Evolutionary conservation across 2,797 vertebrate species (phyloP), one percentile per base, ranked within the genome.

Genomic region (Danio albolineatus): DNA sequence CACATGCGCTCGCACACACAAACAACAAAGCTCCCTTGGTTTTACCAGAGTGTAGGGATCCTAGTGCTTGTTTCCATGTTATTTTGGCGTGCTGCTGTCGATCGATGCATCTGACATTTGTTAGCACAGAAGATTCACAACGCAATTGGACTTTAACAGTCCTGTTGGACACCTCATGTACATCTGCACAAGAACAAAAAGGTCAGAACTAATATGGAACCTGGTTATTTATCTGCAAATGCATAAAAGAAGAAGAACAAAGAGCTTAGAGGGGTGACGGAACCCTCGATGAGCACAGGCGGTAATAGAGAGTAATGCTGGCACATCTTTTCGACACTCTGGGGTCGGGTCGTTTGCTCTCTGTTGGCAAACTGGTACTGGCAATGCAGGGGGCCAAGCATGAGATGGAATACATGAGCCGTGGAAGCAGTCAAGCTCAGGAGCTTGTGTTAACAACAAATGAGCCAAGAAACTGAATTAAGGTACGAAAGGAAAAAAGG

Each of bases 41-140:
- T 87, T 85, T 88, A 89, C 86, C 83, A 83, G 81, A 82, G 87
- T 85, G 82, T 21, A 65, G 85, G 84, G 89, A 90, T 84, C 87
- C 86, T 84, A 5, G 62, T 79, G 77, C 59, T 78, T 82, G 86
- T 86, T 59, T 76, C 85, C 85, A 84, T 92, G 91, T 92, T 93
- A 90, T 92, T 94, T 92, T 90, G 85, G 86, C 79, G 70, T 73
- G 87, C 86, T 89, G 91, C 81, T 86, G 88, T 83, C 89, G 91
- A 93, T 95, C 93, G 89, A 93, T 94, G 90, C 82, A 89, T 89
- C 82, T 90, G 90, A 91, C 91, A 91, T 93, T 92, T 94, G 91
- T 91, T 92, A 90, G 86, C 75, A 86, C 83, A 88, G 91, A 91
- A 92, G 90, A 93, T 92, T 91, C 89, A 91, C 90, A 90, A 91